Conservation (phyloP, 1,140 invertebrate genomes). For the Bombus vancouverensis region DNA sequence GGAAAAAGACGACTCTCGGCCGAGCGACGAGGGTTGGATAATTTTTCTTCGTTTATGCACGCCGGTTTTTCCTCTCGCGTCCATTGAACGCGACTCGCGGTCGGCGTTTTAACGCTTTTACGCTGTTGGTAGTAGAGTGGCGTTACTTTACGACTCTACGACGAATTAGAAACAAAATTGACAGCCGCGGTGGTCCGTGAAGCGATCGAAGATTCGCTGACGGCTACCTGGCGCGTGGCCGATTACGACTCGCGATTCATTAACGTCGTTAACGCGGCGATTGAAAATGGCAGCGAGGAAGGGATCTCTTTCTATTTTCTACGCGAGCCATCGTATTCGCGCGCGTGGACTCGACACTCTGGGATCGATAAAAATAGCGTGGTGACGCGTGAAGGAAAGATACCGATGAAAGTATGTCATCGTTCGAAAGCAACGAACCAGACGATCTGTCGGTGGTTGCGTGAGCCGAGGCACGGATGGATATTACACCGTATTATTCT, state of each 20-base stretch:
- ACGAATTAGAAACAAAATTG: background rate
- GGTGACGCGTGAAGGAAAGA: slow-evolving; percentile 49
- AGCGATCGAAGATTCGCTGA: background rate
- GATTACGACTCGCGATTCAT: background rate
- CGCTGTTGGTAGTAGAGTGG: no score
- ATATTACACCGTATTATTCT: slow-evolving; percentile 47
- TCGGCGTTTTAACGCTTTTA: background rate
- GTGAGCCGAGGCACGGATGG: slow-evolving; percentile 50
- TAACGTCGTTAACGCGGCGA: background rate
- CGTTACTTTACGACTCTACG: no score
- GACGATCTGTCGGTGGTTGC: slow-evolving; percentile 53
- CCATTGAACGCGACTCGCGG: background rate
- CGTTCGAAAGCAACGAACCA: slow-evolving; percentile 51
- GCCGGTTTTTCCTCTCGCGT: background rate
- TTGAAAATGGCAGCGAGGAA: background rate
- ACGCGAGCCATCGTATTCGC: background rate
- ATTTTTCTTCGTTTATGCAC: slow-evolving; percentile 17
- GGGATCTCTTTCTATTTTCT: background rate
- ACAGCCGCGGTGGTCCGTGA: background rate
- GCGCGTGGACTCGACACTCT: background rate
- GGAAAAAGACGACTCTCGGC: background rate
- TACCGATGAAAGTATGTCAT: slow-evolving; percentile 55
- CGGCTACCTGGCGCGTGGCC: background rate
- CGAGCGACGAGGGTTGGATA: background rate
- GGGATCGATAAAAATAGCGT: slow-evolving; percentile 39